Percentiles rank a stretch among this genome's conserved stretches.
Evolutionary conservation across 2,888 invertebrate species (phyloP).

Genomic region (Cetonia aurata): DNA sequence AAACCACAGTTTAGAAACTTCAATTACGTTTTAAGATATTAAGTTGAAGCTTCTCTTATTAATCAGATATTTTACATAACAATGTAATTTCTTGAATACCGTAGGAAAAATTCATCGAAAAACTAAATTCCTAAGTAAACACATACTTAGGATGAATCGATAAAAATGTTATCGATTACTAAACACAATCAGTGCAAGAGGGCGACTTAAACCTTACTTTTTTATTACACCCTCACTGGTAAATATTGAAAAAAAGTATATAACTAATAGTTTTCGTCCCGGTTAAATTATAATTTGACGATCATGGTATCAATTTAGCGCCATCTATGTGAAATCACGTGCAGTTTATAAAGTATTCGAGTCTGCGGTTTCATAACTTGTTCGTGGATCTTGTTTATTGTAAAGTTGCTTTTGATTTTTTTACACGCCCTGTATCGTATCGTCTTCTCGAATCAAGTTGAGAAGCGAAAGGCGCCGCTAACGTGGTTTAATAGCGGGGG

Average conservation of each 20-base stretch:
- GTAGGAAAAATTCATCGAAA: too few relatives aligned
- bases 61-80: too few relatives aligned
- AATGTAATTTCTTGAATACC: too few relatives aligned
- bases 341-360: conserved; percentile 56
- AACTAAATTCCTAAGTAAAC: too few relatives aligned
- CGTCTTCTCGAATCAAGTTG: conserved; percentile 8
- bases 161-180: conserved; percentile 12
- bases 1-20: too few relatives aligned
- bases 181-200: conserved; percentile 2
- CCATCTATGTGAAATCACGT: conserved; percentile 65
- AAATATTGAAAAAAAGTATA: conserved; percentile 37
- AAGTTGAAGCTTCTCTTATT: too few relatives aligned
- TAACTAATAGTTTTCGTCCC: conserved; percentile 46
- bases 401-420: conserved; percentile 47
- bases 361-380: conserved; percentile 52
- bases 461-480: conserved; percentile 19
- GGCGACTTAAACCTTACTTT: neutral
- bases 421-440: conserved; percentile 38
- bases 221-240: conserved; percentile 11
- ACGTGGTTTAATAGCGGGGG: conserved; percentile 26
- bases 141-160: too few relatives aligned
- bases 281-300: conserved; percentile 59
- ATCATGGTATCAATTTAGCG: conserved; percentile 65
- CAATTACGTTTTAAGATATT: too few relatives aligned
- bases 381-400: conserved; percentile 61